Base-by-base conservation (phyloP, 2,113 vertebrate genomes). In the Coptodon rendalli region DNA sequence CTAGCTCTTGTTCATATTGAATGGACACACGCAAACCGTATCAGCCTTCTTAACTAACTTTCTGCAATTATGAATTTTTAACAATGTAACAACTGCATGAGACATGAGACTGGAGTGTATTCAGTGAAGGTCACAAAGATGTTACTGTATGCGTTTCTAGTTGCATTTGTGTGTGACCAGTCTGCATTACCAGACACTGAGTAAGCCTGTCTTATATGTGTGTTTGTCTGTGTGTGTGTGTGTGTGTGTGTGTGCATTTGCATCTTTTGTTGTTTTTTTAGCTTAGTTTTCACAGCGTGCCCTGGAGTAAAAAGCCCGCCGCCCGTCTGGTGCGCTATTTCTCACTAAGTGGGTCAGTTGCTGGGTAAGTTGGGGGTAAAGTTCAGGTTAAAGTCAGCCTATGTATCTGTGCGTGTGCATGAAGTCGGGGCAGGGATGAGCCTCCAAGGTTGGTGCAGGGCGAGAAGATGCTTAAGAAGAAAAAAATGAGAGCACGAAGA, bases 281-380 rank as follows among this genome's bases (percentile, higher is more conserved):
- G 87, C 82, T 89, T 86, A 40, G 83, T 88, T 93, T 89, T 88
- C 88, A 92, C 92, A 87, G 85, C 73, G 78, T 91, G 93, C 91
- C 94, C 88, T 40, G 86, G 85, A 92, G 92, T 94, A 86, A 92
- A 90, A 91, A 89, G 81, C 92, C 90, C 3, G 9, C 24, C 10
- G 9, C 24, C 66, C 36, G 91, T 94, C 94, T 96, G 93, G 88
- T 92, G 86, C 43, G 16, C 81, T 86, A 54, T 90, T 93, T 89
- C 80, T 40, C 87, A 80, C 82, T 92, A 95, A 94, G 82, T 96
- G 93, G 94, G 94, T 95, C 95, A 96, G 86, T 68, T 84, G 87
- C 87, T 91, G 90, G 91, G 86, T 92, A 90, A 92, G 86, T 92
- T 88, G 89, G 83, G 85, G 92, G 91, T 91, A 94, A 92, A 92